These are phyloP conservation scores for Timandra comae DNA, from an alignment of 2,888 invertebrate species.

Conservation along the genomic window DNA sequence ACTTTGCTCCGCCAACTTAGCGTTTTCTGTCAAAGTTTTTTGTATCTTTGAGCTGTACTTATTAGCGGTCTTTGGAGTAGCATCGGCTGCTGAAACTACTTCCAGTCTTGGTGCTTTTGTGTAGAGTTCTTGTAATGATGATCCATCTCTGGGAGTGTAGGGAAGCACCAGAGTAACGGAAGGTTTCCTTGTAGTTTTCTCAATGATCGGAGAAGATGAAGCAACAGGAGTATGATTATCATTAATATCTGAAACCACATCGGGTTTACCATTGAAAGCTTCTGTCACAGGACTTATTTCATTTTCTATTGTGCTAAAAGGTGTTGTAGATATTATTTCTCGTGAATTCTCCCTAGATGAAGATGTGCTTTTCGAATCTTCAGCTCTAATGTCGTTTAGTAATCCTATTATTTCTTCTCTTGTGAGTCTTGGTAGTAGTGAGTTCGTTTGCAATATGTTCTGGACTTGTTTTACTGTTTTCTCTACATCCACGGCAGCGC, in stretches of 20 bases:
- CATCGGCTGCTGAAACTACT: constrained; percentile 58
- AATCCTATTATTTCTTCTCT: constrained; percentile 81
- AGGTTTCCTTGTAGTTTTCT: constrained; percentile 46
- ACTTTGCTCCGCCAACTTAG: constrained; percentile 33
- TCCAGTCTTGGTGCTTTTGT: constrained; percentile 80
- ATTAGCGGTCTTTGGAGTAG: constrained; percentile 41
- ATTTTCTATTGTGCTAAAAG: constrained; percentile 39
- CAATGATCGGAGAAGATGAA: constrained; percentile 26
- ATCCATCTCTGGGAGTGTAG: constrained; percentile 75
- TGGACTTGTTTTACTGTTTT: constrained; percentile 83
- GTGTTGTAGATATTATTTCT: constrained; percentile 26
- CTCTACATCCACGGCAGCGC: constrained; percentile 67
- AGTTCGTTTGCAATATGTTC: constrained; percentile 76
- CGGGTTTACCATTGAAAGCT: constrained; percentile 24
- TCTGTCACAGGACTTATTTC: constrained; percentile 36
- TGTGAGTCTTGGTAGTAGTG: constrained; percentile 78
- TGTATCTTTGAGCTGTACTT: constrained; percentile 31
- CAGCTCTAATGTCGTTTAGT: constrained; percentile 79
- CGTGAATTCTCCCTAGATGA: constrained; percentile 33
- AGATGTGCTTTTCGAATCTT: constrained; percentile 57
- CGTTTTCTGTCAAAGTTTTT: constrained; percentile 35
- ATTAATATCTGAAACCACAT: constrained; percentile 19
- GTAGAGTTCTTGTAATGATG: constrained; percentile 79
- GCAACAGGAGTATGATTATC: constrained; percentile 23
- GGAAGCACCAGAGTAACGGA: constrained; percentile 82